These are phyloP conservation scores for Pyralis farinalis DNA, from an alignment of 2,888 invertebrate species.

Conservation along the genomic window DNA sequence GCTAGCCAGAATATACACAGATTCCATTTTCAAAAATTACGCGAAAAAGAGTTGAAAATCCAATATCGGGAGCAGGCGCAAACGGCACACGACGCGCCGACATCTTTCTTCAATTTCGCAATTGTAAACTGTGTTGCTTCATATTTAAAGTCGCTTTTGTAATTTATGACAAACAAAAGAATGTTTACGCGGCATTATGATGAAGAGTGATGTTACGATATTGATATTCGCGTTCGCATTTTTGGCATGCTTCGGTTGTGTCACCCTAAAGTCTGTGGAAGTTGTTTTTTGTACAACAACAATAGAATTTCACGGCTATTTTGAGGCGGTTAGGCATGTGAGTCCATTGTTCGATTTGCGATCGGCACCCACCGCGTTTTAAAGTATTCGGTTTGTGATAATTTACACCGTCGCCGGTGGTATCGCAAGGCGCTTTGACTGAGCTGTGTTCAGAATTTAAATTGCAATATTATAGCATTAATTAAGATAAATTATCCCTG, in stretches of 20 bases:
- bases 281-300: conserved; percentile 50
- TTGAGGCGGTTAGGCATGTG: conserved; percentile 41
- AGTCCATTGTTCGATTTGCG: conserved; percentile 68
- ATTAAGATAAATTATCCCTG: conserved; percentile 75
- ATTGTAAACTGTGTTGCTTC: conserved; percentile 19
- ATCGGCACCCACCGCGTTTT: conserved; percentile 52
- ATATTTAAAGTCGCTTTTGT: conserved; percentile 11
- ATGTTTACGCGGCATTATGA: conserved; percentile 32
- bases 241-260: conserved; percentile 47
- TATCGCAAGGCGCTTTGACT: conserved; percentile 64
- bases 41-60: conserved; percentile 59
- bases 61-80: conserved; percentile 48
- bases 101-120: conserved; percentile 35
- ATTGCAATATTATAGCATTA: conserved; percentile 63
- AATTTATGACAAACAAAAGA: conserved; percentile 24
- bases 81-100: conserved; percentile 23
- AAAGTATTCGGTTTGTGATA: conserved; percentile 55
- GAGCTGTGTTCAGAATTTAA: conserved; percentile 60
- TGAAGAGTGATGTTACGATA: conserved; percentile 45
- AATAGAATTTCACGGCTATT: conserved; percentile 54
- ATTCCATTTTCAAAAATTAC: conserved; percentile 69
- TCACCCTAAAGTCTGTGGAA: conserved; percentile 41
- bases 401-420: conserved; percentile 73
- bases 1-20: conserved; percentile 51
- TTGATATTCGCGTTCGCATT: conserved; percentile 48